Evolutionary conservation across 2,113 vertebrate species (phyloP), one percentile per base, ranked within the genome.

Genomic region (Anolis sagrei): DNA sequence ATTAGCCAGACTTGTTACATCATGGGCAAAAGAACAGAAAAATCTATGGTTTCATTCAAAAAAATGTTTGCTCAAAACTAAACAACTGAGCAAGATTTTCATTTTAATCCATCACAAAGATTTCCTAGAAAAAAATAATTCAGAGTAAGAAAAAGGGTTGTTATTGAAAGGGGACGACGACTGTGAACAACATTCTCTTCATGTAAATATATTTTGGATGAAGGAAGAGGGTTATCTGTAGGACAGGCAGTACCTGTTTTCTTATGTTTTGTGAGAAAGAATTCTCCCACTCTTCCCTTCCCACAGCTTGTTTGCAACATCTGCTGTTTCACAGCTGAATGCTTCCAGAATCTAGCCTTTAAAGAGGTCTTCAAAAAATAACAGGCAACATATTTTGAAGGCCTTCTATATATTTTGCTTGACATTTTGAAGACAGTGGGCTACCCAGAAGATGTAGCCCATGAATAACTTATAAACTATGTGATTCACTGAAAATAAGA

Each of bases 381-480:
- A 79, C 72, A 48, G 62, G 72, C 70, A 87, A 82, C 36, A 81
- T 0, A 49, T 81, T 79, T 83, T 86, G 14, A 80, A 5, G 39
- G 61, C 48, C 72, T 54, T 87, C 49, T 76, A 86, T 88, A 7
- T 34, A 58, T 49, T 89, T 86, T 16, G 58, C n/a, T 82, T 68
- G 73, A 89, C 69, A 76, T 75, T 80, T 88, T 74, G 64, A 74
- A 83, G 27, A 64, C 3, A 4, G 7, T 80, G 61, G 84, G 85
- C 70, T 80, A 85, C 74, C 1, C 58, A 81, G 75, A 94, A 81
- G 76, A 85, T 85, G 82, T 68, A 85, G 78, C 16, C 68, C 64
- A 85, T 58, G 82, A 7, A 72, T 88, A 85, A 86, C n/a, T 86
- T 85, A 79, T 77, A 69, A 49, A 48, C 32, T 11, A 34, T 29